Evolutionary conservation across 2,797 vertebrate genomes (phyloP).

Genomic region (Leptodactylus fallax): DNA sequence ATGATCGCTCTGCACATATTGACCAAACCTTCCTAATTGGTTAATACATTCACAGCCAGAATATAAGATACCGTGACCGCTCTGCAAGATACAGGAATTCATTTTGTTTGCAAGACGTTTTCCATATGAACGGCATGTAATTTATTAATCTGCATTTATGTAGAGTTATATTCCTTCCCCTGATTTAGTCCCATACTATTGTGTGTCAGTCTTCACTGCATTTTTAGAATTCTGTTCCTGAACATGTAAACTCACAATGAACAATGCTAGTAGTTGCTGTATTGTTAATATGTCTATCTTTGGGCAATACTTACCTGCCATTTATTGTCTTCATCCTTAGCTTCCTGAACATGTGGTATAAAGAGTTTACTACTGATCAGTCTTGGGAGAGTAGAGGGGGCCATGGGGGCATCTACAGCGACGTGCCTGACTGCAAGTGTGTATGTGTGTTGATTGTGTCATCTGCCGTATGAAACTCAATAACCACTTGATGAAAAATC

Average conservation of each 20-base stretch:
- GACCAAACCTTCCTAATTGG: conserved; percentile 37
- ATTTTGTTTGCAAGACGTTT: too few species aligned
- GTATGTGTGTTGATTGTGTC: too few species aligned
- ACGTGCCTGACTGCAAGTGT: too few species aligned
- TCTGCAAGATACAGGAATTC: not conserved
- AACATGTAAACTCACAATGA: not conserved
- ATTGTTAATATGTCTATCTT: too few species aligned
- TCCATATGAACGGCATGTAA: not conserved
- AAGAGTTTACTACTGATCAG: too few species aligned
- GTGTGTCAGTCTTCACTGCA: not conserved
- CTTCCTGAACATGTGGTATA: not conserved
- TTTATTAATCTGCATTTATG: not conserved
- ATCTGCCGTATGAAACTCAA: too few species aligned
- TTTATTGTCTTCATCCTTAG: too few species aligned
- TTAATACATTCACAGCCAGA: conserved; percentile 1
- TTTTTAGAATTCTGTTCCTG: not conserved
- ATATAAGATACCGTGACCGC: not conserved
- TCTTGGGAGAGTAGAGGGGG: too few species aligned
- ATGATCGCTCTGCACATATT: conserved; percentile 29
- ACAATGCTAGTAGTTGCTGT: too few species aligned
- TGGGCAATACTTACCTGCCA: too few species aligned
- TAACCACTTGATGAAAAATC: too few species aligned
- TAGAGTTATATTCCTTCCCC: not conserved
- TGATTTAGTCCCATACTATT: not conserved
- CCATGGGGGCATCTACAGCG: too few species aligned